Evolutionary conservation across 1,140 invertebrate genomes (phyloP).

Genomic region (Acromyrmex heyeri): DNA sequence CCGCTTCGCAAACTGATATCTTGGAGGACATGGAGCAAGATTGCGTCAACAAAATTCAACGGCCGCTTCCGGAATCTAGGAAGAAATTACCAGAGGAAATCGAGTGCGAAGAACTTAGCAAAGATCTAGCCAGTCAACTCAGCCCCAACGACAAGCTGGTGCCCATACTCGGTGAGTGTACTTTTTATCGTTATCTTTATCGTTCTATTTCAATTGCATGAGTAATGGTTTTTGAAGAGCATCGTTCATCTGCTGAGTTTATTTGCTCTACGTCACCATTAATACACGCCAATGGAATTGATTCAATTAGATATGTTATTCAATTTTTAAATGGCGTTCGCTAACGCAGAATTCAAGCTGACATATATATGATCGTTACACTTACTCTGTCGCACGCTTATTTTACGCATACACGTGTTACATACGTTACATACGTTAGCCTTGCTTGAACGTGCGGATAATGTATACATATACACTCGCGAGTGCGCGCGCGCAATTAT

Average conservation of each 20-base stretch:
- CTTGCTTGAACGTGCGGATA: not conserved
- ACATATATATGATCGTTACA: slow-evolving; percentile 51
- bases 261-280: slow-evolving; percentile 11
- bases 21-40: slow-evolving; percentile 70
- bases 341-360: slow-evolving; percentile 2
- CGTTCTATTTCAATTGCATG: slow-evolving; percentile 17
- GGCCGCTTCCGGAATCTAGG: slow-evolving; percentile 80
- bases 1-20: slow-evolving; percentile 89
- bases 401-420: not conserved
- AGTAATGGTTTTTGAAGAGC: slow-evolving; percentile 4
- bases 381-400: slow-evolving; percentile 1
- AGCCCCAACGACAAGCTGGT: slow-evolving; percentile 90
- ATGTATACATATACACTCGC: not conserved
- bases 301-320: slow-evolving; percentile 46
- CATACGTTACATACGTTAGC: not conserved
- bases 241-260: not conserved
- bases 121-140: slow-evolving; percentile 91
- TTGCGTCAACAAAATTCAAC: slow-evolving; percentile 51
- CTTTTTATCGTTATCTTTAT: slow-evolving; percentile 13
- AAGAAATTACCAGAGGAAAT: slow-evolving; percentile 92
- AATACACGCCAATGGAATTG: slow-evolving; percentile 33
- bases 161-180: slow-evolving; percentile 89
- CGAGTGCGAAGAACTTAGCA: slow-evolving; percentile 92
- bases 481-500: slow-evolving; percentile 48
- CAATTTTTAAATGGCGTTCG: slow-evolving; percentile 34